A percentile compares a stretch with the other conserved stretches of the same genome.
Conservation (phyloP, 2,113 vertebrate genomes). For the Emydura subglobosa region DNA sequence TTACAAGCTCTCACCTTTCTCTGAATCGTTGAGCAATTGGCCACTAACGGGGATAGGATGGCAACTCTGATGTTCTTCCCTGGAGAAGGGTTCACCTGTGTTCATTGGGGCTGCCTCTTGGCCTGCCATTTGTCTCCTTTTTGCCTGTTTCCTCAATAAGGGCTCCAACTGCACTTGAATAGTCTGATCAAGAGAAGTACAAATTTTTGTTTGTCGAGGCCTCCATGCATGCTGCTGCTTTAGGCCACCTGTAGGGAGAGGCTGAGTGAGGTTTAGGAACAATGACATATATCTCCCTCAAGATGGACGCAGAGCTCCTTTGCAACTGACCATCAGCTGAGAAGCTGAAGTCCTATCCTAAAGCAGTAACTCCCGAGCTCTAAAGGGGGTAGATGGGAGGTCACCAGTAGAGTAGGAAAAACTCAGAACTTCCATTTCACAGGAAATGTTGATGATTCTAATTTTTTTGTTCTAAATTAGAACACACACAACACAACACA, state of each 20-base stretch:
- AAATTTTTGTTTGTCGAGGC: background rate
- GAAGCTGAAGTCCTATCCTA: background rate
- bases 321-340: background rate
- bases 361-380: rapidly evolving
- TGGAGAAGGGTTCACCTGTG: background rate
- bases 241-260: background rate
- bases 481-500: background rate
- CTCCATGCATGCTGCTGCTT: rapidly evolving
- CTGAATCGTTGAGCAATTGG: background rate
- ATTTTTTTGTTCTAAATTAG: background rate
- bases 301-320: background rate
- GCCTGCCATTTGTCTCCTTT: background rate
- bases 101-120: background rate
- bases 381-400: background rate
- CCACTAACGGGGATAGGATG: background rate
- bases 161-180: background rate
- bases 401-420: background rate
- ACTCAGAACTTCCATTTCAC: background rate
- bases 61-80: background rate
- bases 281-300: background rate
- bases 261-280: background rate
- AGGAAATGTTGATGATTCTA: background rate
- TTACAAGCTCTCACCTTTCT: background rate
- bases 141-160: background rate
- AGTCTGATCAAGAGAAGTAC: background rate